Conservation (phyloP, 2,113 vertebrate species). For the Zosterops hypoxanthus region DNA sequence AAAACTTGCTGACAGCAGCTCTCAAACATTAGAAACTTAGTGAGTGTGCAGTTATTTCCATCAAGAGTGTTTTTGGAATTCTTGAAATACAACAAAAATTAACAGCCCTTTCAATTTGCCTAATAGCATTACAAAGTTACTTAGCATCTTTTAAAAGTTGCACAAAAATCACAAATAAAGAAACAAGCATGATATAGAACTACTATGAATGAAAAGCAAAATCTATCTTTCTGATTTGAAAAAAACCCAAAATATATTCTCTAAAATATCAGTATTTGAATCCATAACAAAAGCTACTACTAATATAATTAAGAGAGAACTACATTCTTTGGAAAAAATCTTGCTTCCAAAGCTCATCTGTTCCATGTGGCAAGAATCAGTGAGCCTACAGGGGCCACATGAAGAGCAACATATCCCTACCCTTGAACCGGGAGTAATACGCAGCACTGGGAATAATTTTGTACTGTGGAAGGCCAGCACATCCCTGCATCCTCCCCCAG, state of each 20-base stretch:
- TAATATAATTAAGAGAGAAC: background rate
- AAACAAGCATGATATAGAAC: background rate
- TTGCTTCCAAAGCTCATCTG: background rate
- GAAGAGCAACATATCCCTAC: background rate
- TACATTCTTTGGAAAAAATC: background rate
- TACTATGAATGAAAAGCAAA: background rate
- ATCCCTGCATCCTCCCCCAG: background rate
- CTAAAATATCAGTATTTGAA: background rate
- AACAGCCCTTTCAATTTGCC: background rate
- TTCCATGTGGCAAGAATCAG: background rate
- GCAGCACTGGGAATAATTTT: background rate
- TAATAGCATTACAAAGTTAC: background rate
- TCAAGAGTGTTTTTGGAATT: background rate
- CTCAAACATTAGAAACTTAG: background rate
- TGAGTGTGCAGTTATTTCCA: background rate
- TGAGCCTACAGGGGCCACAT: background rate
- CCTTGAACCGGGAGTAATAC: background rate
- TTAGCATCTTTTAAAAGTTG: background rate
- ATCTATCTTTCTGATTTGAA: background rate
- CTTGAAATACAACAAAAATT: background rate
- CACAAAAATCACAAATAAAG: background rate
- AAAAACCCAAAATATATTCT: background rate
- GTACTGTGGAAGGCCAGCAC: background rate
- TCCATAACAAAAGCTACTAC: background rate
- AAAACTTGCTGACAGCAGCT: slow-evolving; percentile 1